Base-by-base conservation (phyloP, 2,888 invertebrate genomes). In the Caenorhabditis macrosperma region DNA sequence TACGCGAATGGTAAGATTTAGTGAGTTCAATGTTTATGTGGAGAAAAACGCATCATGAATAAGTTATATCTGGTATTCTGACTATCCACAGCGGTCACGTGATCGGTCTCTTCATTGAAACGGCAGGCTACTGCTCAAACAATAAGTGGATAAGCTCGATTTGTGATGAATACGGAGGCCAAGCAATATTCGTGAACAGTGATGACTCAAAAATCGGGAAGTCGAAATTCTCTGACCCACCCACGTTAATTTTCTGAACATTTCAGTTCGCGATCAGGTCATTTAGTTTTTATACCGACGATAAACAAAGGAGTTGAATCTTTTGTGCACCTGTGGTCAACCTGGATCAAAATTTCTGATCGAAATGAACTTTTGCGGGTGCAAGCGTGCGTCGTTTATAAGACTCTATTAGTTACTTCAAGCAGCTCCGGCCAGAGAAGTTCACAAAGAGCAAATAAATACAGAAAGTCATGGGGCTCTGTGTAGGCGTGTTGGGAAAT, bases 401-500 rank as follows among this genome's bases (percentile, higher is more conserved):
- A 30, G 33, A 20, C 6, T 17, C 6, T 7, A 5, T 61, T 55
- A 63, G 52, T 54, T 61, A 20, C 17, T 54, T 44, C 52, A 30
- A 71, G 52, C 20, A 30, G 44, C 17, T 17, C 7, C 35, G 26
- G 48, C 26, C 6, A 10, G 26, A 30, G 35, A 33, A 60, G 63
- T 48, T 63, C 63, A 64, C 46, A 60, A 60, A 48, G 72, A 63
- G 72, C 44, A 64, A 72, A 72, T 72, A 72, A 72, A 72, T 55
- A 71, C 63, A 33, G 63, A 52, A 22, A 44, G 55, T 71, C 71
- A 71, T 54, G 71, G 61, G 71, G 71, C 63, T 54, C 28, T 48
- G 71, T 63, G 63, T 61, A 44, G 63, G 61, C 50, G 52, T 61
- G 52, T 28, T 10, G 20, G 55, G 20, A 35, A 46, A 44, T 46